Evolutionary conservation across 2,888 invertebrate genomes (phyloP).

Genomic region (Geophilus truncorum): DNA sequence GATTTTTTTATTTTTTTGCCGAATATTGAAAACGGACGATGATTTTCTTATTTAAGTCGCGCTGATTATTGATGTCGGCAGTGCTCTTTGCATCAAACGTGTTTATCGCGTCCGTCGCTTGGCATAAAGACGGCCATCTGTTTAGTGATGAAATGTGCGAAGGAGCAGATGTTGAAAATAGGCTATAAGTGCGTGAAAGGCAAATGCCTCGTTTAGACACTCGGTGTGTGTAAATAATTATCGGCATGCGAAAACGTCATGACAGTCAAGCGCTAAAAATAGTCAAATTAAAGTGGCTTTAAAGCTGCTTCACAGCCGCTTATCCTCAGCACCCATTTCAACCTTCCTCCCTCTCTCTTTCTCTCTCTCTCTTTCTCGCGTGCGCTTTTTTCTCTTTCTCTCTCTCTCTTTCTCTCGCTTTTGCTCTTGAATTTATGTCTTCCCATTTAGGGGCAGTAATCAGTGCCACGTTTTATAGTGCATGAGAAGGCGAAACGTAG

Average conservation of each 20-base stretch:
- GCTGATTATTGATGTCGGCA: background rate
- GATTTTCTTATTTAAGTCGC: background rate
- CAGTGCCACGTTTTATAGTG: constrained; percentile 27
- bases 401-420: constrained; percentile 15
- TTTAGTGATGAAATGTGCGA: constrained; percentile 1
- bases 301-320: constrained; percentile 17
- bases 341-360: background rate
- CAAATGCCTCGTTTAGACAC: constrained; percentile 11
- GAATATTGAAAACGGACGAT: background rate
- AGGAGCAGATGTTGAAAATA: constrained; percentile 18
- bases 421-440: constrained; percentile 27
- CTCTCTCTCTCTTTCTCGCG: background rate
- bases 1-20: background rate
- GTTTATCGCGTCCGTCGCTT: background rate
- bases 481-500: constrained; percentile 27
- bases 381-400: background rate
- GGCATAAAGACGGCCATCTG: constrained; percentile 16
- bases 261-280: constrained; percentile 18
- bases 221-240: constrained; percentile 23
- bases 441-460: constrained; percentile 27
- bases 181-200: background rate
- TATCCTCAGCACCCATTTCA: constrained; percentile 22
- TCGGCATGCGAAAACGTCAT: constrained; percentile 13
- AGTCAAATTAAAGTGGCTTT: constrained; percentile 24
- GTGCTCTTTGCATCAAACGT: background rate